Conservation (phyloP, 2,113 vertebrate species). For the Serinus canaria region DNA sequence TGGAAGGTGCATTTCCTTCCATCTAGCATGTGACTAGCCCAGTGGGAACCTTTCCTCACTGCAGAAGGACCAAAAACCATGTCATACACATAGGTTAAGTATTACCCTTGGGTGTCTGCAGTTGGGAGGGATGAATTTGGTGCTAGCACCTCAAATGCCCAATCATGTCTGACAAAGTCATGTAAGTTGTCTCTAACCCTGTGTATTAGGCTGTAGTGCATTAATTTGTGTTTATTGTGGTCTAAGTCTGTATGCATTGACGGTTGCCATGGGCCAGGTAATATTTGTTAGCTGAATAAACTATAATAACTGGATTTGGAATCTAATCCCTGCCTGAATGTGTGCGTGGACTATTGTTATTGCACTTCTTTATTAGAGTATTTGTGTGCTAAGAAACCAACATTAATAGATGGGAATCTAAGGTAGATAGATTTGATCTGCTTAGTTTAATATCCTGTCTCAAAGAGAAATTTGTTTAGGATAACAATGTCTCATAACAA, state of each 20-base stretch:
- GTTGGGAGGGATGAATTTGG: neutral
- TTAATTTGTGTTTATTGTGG: neutral
- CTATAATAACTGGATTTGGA: neutral
- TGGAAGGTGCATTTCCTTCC: neutral
- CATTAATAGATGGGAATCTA: neutral
- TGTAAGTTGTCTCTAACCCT: neutral
- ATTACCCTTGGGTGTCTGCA: neutral
- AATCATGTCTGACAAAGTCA: neutral
- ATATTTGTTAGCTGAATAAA: neutral
- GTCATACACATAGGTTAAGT: too few species aligned
- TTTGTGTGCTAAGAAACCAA: neutral
- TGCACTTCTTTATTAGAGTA: neutral
- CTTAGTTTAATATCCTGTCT: conserved; percentile 13
- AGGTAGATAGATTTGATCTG: neutral
- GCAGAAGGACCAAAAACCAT: neutral
- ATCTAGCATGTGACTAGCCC: neutral
- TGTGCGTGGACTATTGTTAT: neutral
- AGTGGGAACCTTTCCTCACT: neutral
- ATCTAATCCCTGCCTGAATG: neutral
- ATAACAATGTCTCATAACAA: neutral
- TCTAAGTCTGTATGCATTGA: neutral
- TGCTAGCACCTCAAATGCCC: neutral
- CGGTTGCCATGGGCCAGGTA: neutral
- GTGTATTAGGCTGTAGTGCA: neutral
- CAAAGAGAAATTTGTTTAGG: neutral